phyloP scores from a whole-genome alignment of 2,113 vertebrate species.

The Hypomesus transpacificus region DNA sequence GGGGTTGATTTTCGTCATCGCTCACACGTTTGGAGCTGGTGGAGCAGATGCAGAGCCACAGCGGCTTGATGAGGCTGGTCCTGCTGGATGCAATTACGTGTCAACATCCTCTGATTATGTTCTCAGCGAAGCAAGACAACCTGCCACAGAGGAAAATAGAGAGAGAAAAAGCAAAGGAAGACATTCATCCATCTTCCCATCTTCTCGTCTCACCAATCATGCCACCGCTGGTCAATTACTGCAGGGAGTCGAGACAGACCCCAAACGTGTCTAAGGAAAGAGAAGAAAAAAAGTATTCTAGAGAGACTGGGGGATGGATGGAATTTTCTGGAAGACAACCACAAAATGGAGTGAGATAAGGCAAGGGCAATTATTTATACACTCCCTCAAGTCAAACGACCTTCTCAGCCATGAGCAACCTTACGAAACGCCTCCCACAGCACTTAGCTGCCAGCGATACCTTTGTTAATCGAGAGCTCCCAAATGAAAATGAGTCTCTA shows the following conservation, averaged over 20 bases:
- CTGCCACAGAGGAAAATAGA: slow-evolving; percentile 12
- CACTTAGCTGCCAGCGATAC: neutral
- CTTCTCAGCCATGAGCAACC: too few relatives aligned
- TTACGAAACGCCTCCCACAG: neutral
- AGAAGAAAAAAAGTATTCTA: neutral
- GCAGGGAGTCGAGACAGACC: slow-evolving; percentile 12
- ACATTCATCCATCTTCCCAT: slow-evolving; percentile 22
- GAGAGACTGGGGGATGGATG: neutral
- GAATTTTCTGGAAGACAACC: neutral
- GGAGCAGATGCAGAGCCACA: slow-evolving; percentile 46
- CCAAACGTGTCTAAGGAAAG: slow-evolving; percentile 14
- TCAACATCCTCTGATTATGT: slow-evolving; percentile 44
- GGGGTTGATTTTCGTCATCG: slow-evolving; percentile 31
- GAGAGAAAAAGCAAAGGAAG: slow-evolving; percentile 7
- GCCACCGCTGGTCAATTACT: slow-evolving; percentile 13
- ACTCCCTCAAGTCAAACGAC: neutral
- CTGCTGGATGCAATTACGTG: slow-evolving; percentile 41
- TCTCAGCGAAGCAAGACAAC: slow-evolving; percentile 29
- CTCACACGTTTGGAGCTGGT: slow-evolving; percentile 26
- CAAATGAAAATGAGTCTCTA: slow-evolving; percentile 36
- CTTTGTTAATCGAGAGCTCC: slow-evolving; percentile 33
- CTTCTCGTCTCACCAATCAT: slow-evolving; percentile 13
- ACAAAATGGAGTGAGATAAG: neutral
- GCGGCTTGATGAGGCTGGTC: slow-evolving; percentile 27
- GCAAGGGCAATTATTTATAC: slow-evolving; percentile 2